Conservation (phyloP, 2,113 vertebrate species). For the Bujurquina vittata region DNA sequence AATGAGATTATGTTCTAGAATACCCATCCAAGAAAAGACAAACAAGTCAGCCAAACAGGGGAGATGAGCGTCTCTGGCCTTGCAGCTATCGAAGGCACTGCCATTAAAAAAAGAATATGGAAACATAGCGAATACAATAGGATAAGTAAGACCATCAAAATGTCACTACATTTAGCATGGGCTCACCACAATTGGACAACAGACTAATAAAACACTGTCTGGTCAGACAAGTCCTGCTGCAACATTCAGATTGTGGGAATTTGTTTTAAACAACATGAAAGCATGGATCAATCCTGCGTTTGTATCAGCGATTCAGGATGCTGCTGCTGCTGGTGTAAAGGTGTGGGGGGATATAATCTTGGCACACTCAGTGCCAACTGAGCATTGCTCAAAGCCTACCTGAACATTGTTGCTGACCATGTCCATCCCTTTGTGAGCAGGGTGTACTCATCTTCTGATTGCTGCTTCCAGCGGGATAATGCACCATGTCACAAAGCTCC, state of each 20-base stretch:
- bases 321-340: background rate
- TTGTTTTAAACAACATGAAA: background rate
- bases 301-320: background rate
- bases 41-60: too few species aligned
- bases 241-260: background rate
- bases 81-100: too few species aligned
- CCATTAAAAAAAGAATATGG: too few species aligned
- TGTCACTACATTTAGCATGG: background rate
- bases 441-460: background rate
- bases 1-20: too few species aligned
- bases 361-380: background rate
- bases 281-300: background rate
- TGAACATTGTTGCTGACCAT: background rate
- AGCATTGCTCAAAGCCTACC: background rate
- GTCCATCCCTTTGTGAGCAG: background rate
- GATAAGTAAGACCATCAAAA: too few species aligned
- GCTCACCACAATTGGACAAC: background rate
- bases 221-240: background rate
- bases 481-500: too few species aligned
- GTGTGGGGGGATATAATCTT: background rate
- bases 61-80: too few species aligned
- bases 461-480: background rate
- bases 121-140: too few species aligned
- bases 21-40: too few species aligned
- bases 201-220: background rate